A percentile compares a stretch with the other conserved stretches of the same genome.
Evolutionary conservation across 2,888 invertebrate species (phyloP).

Genomic region (Acleris sparsana): DNA sequence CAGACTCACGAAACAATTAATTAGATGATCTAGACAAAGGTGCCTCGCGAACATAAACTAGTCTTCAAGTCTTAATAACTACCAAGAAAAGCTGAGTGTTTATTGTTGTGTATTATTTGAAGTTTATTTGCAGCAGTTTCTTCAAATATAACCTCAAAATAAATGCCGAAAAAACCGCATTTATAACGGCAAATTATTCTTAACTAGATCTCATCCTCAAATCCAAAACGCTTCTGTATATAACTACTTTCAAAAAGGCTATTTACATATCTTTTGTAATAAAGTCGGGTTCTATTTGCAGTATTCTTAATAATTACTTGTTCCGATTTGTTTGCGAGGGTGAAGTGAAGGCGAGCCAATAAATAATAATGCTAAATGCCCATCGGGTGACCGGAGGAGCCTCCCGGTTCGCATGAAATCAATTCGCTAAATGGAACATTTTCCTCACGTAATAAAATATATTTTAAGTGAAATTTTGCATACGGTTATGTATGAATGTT

Average conservation of each 20-base stretch:
- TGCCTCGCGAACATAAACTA: neutral
- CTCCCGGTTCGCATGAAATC: conserved; percentile 26
- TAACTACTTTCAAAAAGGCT: neutral
- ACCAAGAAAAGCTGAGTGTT: too few relatives aligned
- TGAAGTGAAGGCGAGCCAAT: conserved; percentile 74
- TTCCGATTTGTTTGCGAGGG: conserved; percentile 77
- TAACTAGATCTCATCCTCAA: neutral
- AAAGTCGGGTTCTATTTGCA: conserved; percentile 71
- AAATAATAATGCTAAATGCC: conserved; percentile 81
- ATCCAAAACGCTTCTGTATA: neutral
- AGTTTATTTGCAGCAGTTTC: too few relatives aligned
- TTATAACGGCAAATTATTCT: neutral
- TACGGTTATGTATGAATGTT: too few relatives aligned
- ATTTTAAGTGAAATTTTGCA: neutral
- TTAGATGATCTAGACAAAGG: neutral
- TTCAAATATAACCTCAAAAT: too few relatives aligned
- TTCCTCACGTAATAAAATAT: neutral
- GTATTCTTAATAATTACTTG: conserved; percentile 82
- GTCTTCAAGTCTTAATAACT: too few relatives aligned
- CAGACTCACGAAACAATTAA: conserved; percentile 4
- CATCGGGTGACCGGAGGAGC: conserved; percentile 64
- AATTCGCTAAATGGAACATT: conserved; percentile 11
- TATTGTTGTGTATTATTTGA: too few relatives aligned
- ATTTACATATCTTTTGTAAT: conserved; percentile 50
- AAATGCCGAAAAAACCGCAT: too few relatives aligned